Conservation (phyloP, 2,888 invertebrate genomes). For the Perizoma affinitatum region DNA sequence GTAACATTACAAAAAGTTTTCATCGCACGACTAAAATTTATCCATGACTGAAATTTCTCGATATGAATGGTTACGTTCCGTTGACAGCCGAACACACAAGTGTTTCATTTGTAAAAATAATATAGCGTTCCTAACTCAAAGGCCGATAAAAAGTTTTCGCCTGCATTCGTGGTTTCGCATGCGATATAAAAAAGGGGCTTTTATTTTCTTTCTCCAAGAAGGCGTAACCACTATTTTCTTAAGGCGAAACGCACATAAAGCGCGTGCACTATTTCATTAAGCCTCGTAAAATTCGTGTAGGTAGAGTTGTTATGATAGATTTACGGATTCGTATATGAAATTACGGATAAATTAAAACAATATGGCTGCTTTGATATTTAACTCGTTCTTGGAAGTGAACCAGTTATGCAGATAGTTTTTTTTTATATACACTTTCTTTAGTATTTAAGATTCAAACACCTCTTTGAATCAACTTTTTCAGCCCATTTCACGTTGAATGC, state of each 20-base stretch:
- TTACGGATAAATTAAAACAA: background rate
- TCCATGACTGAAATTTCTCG: too few species aligned
- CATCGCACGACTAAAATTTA: too few species aligned
- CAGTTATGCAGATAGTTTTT: too few species aligned
- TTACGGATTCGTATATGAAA: background rate
- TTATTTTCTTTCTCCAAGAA: slow-evolving; percentile 21
- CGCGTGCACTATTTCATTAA: slow-evolving; percentile 11
- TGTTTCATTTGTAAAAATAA: background rate
- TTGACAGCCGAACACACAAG: background rate
- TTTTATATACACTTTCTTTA: too few species aligned
- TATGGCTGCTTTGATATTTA: background rate
- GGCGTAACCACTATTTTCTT: slow-evolving; percentile 28
- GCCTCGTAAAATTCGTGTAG: slow-evolving; percentile 1
- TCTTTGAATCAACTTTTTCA: too few species aligned
- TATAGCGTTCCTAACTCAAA: too few species aligned
- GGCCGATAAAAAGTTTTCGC: too few species aligned
- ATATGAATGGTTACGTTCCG: too few species aligned
- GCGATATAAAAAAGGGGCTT: slow-evolving; percentile 11
- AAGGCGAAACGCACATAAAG: slow-evolving; percentile 21
- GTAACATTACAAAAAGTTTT: too few species aligned
- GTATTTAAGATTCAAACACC: too few species aligned
- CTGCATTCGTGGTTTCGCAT: slow-evolving; percentile 11
- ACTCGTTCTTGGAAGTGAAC: too few species aligned
- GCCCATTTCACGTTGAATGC: too few species aligned
- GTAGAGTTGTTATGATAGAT: slow-evolving; percentile 1